Conservation (phyloP, 1,140 invertebrate genomes). For the Ridgeia piscesae region DNA sequence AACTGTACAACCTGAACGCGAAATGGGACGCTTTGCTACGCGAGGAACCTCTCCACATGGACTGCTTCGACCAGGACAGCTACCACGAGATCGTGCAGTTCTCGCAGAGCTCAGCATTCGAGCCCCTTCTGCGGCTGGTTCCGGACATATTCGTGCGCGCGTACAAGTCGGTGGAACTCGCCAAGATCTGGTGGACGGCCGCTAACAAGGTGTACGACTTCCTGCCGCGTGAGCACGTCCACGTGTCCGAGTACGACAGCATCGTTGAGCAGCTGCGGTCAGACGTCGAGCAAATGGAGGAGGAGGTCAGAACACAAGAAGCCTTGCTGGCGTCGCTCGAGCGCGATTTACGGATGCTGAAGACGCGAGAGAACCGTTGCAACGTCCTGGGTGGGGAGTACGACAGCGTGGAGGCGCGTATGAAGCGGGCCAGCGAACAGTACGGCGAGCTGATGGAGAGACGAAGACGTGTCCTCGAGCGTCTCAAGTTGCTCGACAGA, state of each 20-base stretch:
- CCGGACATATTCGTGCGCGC: constrained; percentile 45
- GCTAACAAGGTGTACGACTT: constrained; percentile 37
- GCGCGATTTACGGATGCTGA: constrained; percentile 27
- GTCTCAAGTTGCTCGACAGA: constrained; percentile 8
- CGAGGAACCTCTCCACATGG: constrained; percentile 33
- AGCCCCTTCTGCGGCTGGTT: constrained; percentile 37
- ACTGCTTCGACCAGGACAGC: constrained; percentile 42
- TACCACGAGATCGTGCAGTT: constrained; percentile 38
- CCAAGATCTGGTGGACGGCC: constrained; percentile 39
- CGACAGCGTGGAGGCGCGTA: constrained; percentile 24
- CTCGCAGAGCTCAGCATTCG: constrained; percentile 29
- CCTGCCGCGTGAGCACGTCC: background rate
- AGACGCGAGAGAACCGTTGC: constrained; percentile 28
- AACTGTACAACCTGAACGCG: constrained; percentile 20
- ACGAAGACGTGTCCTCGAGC: constrained; percentile 35
- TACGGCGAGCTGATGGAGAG: constrained; percentile 32
- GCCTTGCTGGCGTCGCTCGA: constrained; percentile 21
- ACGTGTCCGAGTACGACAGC: background rate
- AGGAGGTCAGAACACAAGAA: constrained; percentile 27
- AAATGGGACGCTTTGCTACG: constrained; percentile 38
- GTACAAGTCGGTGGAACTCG: constrained; percentile 42
- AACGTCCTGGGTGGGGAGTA: constrained; percentile 14
- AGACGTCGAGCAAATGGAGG: constrained; percentile 26
- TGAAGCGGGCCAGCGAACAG: constrained; percentile 20
- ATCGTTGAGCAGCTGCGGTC: constrained; percentile 12